Conservation (phyloP, 2,113 vertebrate genomes). For the Corynorhinus townsendii region DNA sequence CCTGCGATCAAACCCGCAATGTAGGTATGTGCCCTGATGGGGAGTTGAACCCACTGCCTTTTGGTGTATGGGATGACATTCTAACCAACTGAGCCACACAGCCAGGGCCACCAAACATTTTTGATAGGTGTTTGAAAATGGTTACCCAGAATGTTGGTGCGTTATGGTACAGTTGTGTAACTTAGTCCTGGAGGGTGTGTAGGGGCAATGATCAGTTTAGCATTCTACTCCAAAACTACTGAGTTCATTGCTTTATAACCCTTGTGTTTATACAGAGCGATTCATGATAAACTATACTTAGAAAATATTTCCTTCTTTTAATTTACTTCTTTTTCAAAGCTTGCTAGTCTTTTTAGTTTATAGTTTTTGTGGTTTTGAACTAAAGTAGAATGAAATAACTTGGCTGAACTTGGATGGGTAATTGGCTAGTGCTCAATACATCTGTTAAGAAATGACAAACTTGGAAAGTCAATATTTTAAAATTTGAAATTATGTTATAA, state of each 20-base stretch:
- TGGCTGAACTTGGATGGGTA: neutral
- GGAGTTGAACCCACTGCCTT: too few species aligned
- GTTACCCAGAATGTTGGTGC: neutral
- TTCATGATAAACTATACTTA: neutral
- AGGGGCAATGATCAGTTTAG: neutral
- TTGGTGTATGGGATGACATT: too few species aligned
- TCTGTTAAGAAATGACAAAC: neutral
- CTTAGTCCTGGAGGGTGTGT: neutral
- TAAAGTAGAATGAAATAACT: neutral
- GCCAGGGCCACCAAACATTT: neutral
- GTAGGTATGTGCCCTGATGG: too few species aligned
- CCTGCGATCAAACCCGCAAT: too few species aligned
- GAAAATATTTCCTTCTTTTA: neutral
- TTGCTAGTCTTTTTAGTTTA: neutral
- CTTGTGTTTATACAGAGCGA: neutral
- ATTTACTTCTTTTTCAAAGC: slow-evolving; percentile 1
- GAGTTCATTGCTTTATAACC: neutral
- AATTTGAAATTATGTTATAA: neutral
- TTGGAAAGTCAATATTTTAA: neutral
- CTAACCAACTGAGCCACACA: too few species aligned
- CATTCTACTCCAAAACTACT: neutral
- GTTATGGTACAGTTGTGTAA: neutral
- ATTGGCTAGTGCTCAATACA: neutral
- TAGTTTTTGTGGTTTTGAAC: neutral
- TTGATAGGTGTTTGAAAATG: neutral